These are phyloP conservation scores for Eupsilia transversa DNA, from an alignment of 2,888 invertebrate species.

Conservation along the genomic window DNA sequence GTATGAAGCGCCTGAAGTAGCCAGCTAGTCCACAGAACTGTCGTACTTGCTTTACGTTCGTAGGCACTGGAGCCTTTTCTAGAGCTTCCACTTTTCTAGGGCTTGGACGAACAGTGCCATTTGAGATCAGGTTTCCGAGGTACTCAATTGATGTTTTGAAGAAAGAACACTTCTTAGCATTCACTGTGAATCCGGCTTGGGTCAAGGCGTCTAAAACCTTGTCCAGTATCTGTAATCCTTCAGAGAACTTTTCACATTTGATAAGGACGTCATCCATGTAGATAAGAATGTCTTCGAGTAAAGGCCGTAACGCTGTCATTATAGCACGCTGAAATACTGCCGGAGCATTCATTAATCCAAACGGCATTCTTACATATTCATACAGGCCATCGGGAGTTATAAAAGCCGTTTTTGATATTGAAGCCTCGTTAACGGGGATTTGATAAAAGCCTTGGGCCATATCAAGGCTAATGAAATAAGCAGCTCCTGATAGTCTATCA, in stretches of 20 bases:
- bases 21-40: slow-evolving; percentile 23
- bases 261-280: slow-evolving; percentile 32
- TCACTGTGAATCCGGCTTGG: slow-evolving; percentile 7
- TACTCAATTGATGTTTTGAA: slow-evolving; percentile 22
- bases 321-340: slow-evolving; percentile 25
- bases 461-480: slow-evolving; percentile 19
- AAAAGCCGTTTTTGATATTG: slow-evolving; percentile 21
- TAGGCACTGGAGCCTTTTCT: slow-evolving; percentile 2
- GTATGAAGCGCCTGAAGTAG: slow-evolving; percentile 16
- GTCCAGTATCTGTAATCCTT: slow-evolving; percentile 10
- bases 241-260: slow-evolving; percentile 2
- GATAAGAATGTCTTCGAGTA: not conserved
- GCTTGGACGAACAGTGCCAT: slow-evolving; percentile 23
- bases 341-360: slow-evolving; percentile 20
- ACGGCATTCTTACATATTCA: slow-evolving; percentile 14
- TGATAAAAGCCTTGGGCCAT: slow-evolving; percentile 26
- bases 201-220: slow-evolving; percentile 9
- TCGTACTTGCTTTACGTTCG: slow-evolving; percentile 15
- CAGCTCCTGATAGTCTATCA: slow-evolving; percentile 9
- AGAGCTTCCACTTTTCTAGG: slow-evolving; percentile 15
- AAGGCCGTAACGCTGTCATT: slow-evolving; percentile 6
- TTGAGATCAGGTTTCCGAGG: slow-evolving; percentile 1
- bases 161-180: slow-evolving; percentile 23
- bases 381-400: slow-evolving; percentile 15
- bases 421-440: not conserved